phyloP scores from a whole-genome alignment of 2,113 vertebrate genomes.

The Clupea harengus region DNA sequence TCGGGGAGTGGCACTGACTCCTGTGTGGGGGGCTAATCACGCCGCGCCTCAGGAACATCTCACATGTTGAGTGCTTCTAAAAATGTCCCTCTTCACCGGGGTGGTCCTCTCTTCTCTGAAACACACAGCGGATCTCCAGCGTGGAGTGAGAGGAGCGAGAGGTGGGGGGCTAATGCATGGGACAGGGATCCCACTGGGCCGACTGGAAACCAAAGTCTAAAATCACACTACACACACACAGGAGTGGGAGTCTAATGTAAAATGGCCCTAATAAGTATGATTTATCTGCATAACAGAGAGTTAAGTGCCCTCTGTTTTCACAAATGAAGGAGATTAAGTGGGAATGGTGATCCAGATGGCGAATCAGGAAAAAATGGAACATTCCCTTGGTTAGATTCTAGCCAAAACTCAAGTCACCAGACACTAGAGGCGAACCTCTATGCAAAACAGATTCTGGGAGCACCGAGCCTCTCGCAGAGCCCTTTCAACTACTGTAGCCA shows the following conservation, averaged over 20 bases:
- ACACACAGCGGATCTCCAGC: slow-evolving; percentile 13
- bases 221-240: slow-evolving; percentile 29
- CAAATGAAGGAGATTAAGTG: background rate
- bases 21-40: slow-evolving; percentile 2
- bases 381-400: slow-evolving; percentile 24
- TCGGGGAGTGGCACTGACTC: background rate
- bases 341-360: background rate
- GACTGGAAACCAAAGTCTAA: slow-evolving; percentile 22
- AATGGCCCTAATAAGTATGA: slow-evolving; percentile 21
- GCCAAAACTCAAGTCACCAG: slow-evolving; percentile 18
- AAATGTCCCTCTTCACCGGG: slow-evolving; percentile 21
- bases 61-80: background rate
- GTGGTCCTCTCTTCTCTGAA: slow-evolving; percentile 37
- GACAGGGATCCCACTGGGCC: slow-evolving; percentile 25
- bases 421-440: slow-evolving; percentile 25
- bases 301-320: slow-evolving; percentile 20
- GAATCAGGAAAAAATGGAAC: background rate
- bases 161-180: slow-evolving; percentile 40
- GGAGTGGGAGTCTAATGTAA: slow-evolving; percentile 31
- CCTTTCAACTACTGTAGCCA: slow-evolving; percentile 30
- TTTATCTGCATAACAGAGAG: background rate
- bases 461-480: slow-evolving; percentile 11
- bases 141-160: slow-evolving; percentile 16
- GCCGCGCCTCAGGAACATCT: slow-evolving; percentile 8
- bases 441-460: slow-evolving; percentile 32